Evolutionary conservation across 2,888 invertebrate species (phyloP).

Genomic region (Tethea ocularis): DNA sequence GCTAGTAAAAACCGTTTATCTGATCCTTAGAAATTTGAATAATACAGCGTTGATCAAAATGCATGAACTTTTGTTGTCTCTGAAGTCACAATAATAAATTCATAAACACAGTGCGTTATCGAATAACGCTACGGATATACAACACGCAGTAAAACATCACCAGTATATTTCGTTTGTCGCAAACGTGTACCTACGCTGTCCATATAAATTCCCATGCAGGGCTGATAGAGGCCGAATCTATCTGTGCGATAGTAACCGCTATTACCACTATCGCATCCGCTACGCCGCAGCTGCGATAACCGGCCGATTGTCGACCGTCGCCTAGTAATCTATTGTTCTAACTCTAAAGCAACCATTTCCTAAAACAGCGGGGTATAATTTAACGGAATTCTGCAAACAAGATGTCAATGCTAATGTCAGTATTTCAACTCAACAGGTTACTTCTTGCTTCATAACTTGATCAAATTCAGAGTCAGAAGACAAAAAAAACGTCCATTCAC

Average conservation of each 20-base stretch:
- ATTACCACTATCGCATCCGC: slow-evolving; percentile 79
- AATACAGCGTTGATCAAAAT: not conserved
- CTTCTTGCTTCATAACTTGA: not conserved
- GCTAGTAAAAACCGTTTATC: too few species aligned
- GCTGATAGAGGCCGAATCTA: slow-evolving; percentile 67
- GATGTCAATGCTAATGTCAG: not conserved
- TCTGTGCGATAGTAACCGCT: slow-evolving; percentile 67
- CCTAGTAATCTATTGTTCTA: slow-evolving; percentile 70
- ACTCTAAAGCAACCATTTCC: slow-evolving; percentile 26
- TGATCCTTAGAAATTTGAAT: not conserved
- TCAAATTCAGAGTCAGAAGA: not conserved
- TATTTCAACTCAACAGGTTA: not conserved
- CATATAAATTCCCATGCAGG: slow-evolving; percentile 67
- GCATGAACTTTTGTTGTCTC: not conserved
- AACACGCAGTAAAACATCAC: not conserved
- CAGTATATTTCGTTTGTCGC: slow-evolving; percentile 10
- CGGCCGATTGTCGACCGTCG: slow-evolving; percentile 50
- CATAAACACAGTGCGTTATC: not conserved
- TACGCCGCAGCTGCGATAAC: slow-evolving; percentile 52
- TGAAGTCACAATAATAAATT: not conserved
- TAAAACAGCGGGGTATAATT: slow-evolving; percentile 15
- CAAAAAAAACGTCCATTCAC: too few species aligned
- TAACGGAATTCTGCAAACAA: not conserved
- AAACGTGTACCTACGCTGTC: slow-evolving; percentile 27
- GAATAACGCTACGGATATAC: not conserved